Percentiles rank a stretch among this genome's conserved stretches.
Evolutionary conservation across 2,113 vertebrate genomes (phyloP).

Genomic region (Paradisaea rubra): DNA sequence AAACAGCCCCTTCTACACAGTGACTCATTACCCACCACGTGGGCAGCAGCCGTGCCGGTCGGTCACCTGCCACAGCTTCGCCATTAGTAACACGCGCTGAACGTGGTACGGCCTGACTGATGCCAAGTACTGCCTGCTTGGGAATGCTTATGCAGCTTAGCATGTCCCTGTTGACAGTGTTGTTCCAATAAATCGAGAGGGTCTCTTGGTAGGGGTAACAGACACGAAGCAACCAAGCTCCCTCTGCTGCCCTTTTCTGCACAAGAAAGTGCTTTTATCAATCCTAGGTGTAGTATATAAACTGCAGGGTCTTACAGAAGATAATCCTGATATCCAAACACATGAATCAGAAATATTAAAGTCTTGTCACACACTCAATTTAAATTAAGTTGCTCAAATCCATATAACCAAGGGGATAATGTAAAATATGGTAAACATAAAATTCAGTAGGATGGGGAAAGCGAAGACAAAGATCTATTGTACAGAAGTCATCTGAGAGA

Average conservation of each 20-base stretch:
- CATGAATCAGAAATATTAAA: not conserved
- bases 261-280: not conserved
- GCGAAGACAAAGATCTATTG: not conserved
- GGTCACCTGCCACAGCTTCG: not conserved
- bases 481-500: not conserved
- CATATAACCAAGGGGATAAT: not conserved
- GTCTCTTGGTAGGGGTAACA: not conserved
- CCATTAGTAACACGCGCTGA: fast-evolving
- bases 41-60: fast-evolving
- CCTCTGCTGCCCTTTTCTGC: not conserved
- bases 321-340: not conserved
- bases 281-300: not conserved
- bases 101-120: fast-evolving
- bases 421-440: not conserved
- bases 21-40: fast-evolving
- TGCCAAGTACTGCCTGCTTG: not conserved
- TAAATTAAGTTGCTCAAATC: not conserved
- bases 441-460: not conserved
- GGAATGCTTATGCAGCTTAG: fast-evolving
- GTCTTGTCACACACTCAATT: not conserved
- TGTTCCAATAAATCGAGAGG: not conserved
- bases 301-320: not conserved
- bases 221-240: not conserved
- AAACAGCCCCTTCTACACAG: not conserved
- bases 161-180: no score